Evolutionary conservation across 2,113 vertebrate species (phyloP), one percentile per base, ranked within the genome.

Genomic region (Cyrtonyx montezumae): DNA sequence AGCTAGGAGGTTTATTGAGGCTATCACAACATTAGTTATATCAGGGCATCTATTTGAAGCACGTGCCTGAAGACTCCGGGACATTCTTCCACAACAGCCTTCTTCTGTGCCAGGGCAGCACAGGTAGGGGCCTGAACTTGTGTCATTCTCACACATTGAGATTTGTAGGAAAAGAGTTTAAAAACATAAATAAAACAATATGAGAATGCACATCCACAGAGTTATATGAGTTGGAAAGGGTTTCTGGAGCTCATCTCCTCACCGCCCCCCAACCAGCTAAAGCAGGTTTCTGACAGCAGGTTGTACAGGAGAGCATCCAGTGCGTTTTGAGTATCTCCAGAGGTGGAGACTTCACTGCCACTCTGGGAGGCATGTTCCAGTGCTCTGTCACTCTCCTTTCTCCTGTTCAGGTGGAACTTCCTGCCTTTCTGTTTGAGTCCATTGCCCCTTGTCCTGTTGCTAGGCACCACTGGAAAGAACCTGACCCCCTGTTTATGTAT

Each of bases 31-130:
- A 91, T 84, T 86, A 90, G 87, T 90, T 87, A 93, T 91, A 69
- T 95, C 90, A 90, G 79, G 43, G 76, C 59, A 87, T 93, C 88
- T 94, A 2, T 97, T 95, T 92, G 87, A 94, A 94, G 92, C 69
- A 70, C 65, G 94, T 88, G 87, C 87, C 46, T 71, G 56, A 67
- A 76, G 94, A 88, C 84, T 92, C 69, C 46, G 76, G 63, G 71
- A 61, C 22, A 15, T 95, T 95, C 87, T 58, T 96, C 8, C 6
- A 26, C 2, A 6, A 94, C 84, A 96, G 65, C 80, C 26, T 22
- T 48, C 68, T 69, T 59, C 73, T n/a, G 18, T 76, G 75, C 80
- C 86, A 91, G 84, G 10, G 55, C 19, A 17, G 17, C 55, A 32
- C 46, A 53, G 61, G 43, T 78, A 75, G 23, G 28, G 42, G 65